Percentiles rank a stretch among this genome's conserved stretches.
Evolutionary conservation across 2,888 invertebrate species (phyloP).

Genomic region (Cantharis flavilabris): DNA sequence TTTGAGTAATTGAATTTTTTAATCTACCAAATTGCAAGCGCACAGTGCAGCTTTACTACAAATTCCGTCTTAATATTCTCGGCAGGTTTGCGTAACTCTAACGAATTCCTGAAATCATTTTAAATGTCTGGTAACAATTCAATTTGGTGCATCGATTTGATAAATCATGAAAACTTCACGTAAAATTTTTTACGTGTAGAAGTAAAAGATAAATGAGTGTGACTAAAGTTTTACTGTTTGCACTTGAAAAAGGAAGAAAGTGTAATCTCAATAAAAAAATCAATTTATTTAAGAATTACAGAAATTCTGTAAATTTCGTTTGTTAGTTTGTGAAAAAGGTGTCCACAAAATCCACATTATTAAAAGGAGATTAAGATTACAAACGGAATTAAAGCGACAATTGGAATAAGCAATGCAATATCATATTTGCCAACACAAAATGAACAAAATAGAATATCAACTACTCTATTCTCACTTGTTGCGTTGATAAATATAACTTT

Average conservation of each 20-base stretch:
- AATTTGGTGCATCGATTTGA: not conserved
- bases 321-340: not conserved
- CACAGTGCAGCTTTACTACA: too few species aligned
- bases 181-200: not conserved
- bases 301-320: not conserved
- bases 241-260: not conserved
- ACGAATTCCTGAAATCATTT: not conserved
- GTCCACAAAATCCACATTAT: not conserved
- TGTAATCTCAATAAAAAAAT: not conserved
- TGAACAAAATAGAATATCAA: not conserved
- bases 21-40: too few species aligned
- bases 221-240: not conserved
- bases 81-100: too few species aligned
- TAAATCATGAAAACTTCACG: not conserved
- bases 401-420: not conserved
- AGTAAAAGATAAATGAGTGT: not conserved
- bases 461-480: not conserved
- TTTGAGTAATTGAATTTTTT: too few species aligned
- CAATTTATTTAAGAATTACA: not conserved
- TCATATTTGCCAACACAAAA: not conserved
- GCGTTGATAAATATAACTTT: not conserved
- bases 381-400: not conserved
- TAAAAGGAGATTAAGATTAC: not conserved
- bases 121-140: not conserved
- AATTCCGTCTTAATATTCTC: too few species aligned